Evolutionary conservation across 2,797 vertebrate species (phyloP).

Genomic region (Darevskia nairensis): DNA sequence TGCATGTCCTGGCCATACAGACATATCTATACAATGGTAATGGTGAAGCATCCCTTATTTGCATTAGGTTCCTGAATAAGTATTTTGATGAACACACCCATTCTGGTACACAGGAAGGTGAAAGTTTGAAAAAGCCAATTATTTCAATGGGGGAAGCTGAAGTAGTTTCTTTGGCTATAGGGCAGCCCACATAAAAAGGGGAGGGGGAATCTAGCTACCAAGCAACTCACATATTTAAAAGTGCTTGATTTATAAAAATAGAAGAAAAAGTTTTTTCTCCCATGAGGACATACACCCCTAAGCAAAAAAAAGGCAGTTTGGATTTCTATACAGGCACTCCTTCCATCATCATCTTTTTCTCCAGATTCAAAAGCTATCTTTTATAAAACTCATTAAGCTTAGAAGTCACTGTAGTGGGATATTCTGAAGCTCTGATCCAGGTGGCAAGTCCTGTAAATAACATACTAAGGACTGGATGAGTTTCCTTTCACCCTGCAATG

Average conservation of each 20-base stretch:
- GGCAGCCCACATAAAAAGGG: not conserved
- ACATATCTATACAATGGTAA: not conserved
- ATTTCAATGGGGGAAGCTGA: not conserved
- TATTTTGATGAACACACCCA: slow-evolving; percentile 23
- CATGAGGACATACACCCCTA: slow-evolving; percentile 18
- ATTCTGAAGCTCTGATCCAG: no score
- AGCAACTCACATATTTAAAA: not conserved
- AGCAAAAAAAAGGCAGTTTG: slow-evolving; percentile 26
- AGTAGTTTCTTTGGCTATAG: not conserved
- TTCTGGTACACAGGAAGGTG: not conserved
- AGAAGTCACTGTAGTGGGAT: not conserved
- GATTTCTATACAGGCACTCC: not conserved
- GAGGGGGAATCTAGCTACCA: slow-evolving; percentile 21
- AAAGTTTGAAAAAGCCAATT: not conserved
- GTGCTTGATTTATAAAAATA: slow-evolving; percentile 31
- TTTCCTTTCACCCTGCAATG: not conserved
- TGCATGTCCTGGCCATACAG: not conserved
- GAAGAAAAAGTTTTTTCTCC: not conserved
- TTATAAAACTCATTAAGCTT: not conserved
- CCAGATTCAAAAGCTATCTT: not conserved
- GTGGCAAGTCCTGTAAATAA: not conserved
- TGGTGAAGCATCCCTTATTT: not conserved
- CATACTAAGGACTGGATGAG: not conserved
- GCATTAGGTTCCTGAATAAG: not conserved
- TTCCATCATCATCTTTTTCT: not conserved